phyloP scores from a whole-genome alignment of 92 coral and sea anemone genomes.

The Phenganax marumi region DNA sequence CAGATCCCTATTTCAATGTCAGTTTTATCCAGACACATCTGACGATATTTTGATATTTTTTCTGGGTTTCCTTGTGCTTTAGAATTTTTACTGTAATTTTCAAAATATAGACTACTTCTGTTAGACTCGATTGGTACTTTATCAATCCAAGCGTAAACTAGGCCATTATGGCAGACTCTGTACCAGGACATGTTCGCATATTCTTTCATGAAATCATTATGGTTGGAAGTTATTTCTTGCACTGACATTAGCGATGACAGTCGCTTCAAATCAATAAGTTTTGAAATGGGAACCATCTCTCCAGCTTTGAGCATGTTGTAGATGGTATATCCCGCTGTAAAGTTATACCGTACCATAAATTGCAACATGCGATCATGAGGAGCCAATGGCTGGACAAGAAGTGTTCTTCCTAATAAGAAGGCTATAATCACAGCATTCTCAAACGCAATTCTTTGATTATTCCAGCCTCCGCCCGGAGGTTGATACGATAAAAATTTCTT shows the following conservation, averaged over 20 bases:
- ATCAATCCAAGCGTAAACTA: constrained; percentile 80
- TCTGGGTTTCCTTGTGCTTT: not conserved
- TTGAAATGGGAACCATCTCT: constrained; percentile 71
- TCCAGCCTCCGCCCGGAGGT: constrained; percentile 99
- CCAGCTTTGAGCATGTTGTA: constrained; percentile 63
- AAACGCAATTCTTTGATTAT: constrained; percentile 93
- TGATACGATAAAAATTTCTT: constrained; percentile 79
- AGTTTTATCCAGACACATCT: not conserved
- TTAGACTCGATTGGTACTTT: constrained; percentile 51
- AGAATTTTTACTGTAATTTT: constrained; percentile 11
- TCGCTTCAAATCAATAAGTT: constrained; percentile 63
- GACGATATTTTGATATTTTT: constrained; percentile 14
- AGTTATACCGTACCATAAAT: constrained; percentile 38
- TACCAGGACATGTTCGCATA: constrained; percentile 55
- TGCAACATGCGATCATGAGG: constrained; percentile 71
- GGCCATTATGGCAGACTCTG: constrained; percentile 79
- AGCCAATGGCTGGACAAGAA: constrained; percentile 87
- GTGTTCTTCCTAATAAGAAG: constrained; percentile 70
- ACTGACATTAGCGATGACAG: constrained; percentile 74
- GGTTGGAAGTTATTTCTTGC: constrained; percentile 68
- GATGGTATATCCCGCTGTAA: constrained; percentile 53
- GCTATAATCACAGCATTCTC: constrained; percentile 93
- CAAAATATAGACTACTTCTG: not conserved
- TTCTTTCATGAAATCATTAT: constrained; percentile 54
- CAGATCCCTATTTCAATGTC: constrained; percentile 18